Base-by-base conservation (phyloP, 2,797 vertebrate genomes). In the Micromesistius poutassou region DNA sequence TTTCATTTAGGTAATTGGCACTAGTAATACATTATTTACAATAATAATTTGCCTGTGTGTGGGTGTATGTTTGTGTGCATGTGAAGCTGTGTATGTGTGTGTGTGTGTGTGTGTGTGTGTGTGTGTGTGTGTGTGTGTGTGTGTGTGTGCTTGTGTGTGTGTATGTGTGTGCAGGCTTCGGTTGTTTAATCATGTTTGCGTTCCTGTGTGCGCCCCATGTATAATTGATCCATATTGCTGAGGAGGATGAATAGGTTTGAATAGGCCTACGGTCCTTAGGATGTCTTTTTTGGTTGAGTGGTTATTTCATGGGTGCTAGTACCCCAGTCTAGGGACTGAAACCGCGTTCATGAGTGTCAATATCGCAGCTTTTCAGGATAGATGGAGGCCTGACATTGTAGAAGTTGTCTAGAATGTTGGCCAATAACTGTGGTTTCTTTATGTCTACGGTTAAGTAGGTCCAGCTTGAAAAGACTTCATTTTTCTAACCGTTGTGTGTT, bases 21-120 rank as follows among this genome's bases (percentile, higher is more conserved):
- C 33, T 35, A 25, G 12, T 66, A 33, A 28, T 90, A 22, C 87
- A 90, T 89, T 84, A 89, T 90, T 88, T 79, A 88, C 62, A 76
- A 1, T 9, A 75, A 73, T 82, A 80, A 86, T 88, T 87, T 82
- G 77, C 76, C 74, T n/a, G 33, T 71, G 55, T 25, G 33, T 68
- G 50, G 22, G 28, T 33, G 62, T 75, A 28, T n/a, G 55, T 68
- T 30, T 74, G 50, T 74, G 50, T 75, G 62, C 38, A 35, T 68
- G 35, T 46, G 50, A 35, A 30, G 38, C 28, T 76, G 46, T 66
- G 76, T 50, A 38, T 30, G 74, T 72, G 76, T 30, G 4, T 50
- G 16, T 42, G 9, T 14, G 42, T 46, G 42, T 46, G 42, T 46
- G 42, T 14, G 13, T 14, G 13, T n/a, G 33, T 71, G 55, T 25